Conservation (phyloP, 2,113 vertebrate genomes). For the Strix uralensis region DNA sequence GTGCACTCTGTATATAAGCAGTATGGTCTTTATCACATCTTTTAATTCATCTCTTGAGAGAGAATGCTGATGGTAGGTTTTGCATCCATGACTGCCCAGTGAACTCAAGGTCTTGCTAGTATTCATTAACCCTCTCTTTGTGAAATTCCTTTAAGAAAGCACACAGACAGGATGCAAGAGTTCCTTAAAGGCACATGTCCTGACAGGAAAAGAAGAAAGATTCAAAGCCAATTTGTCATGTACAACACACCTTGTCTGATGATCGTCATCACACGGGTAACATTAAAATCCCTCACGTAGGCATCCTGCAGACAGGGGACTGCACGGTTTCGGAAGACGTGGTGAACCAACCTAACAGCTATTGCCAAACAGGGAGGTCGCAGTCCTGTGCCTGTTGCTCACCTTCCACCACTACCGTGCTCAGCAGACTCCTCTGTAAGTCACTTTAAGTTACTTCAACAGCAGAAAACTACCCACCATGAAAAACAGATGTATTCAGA, state of each 20-base stretch:
- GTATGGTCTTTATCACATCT: background rate
- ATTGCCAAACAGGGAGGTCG: background rate
- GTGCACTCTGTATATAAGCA: background rate
- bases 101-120: background rate
- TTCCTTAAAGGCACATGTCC: background rate
- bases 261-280: background rate
- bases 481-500: background rate
- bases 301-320: background rate
- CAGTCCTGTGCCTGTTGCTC: background rate
- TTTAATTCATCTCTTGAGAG: background rate
- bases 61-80: background rate
- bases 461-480: background rate
- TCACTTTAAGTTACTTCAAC: background rate
- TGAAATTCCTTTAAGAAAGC: background rate
- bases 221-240: background rate
- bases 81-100: background rate
- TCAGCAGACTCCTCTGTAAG: background rate
- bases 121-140: background rate
- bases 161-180: background rate
- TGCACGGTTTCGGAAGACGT: rapidly evolving
- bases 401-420: background rate
- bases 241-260: background rate
- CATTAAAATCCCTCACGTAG: background rate
- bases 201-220: background rate
- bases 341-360: background rate